phyloP scores from a whole-genome alignment of 2,797 vertebrate species.

The Novumbra hubbsi region DNA sequence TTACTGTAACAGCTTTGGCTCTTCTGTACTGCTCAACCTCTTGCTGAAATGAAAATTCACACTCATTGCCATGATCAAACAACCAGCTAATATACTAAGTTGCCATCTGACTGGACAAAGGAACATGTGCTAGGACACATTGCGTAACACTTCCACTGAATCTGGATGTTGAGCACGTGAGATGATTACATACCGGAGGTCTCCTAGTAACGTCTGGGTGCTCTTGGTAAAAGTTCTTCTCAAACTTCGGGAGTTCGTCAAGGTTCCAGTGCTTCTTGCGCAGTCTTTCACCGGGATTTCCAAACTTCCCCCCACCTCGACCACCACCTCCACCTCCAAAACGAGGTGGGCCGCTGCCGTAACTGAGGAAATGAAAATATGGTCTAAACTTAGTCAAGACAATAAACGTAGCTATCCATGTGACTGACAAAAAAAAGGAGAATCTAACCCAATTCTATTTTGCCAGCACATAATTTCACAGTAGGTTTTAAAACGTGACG shows the following conservation, averaged over 20 bases:
- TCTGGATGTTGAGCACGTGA: neutral
- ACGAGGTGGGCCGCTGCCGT: slow-evolving; percentile 85
- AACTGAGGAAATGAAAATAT: slow-evolving; percentile 58
- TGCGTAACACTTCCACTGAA: slow-evolving; percentile 32
- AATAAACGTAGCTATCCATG: neutral
- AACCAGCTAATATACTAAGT: neutral
- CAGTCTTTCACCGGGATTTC: slow-evolving; percentile 93
- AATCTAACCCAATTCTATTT: neutral
- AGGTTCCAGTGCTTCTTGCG: slow-evolving; percentile 98
- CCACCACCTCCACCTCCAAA: slow-evolving; percentile 85
- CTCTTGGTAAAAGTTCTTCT: slow-evolving; percentile 97
- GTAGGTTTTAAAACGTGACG: too few species aligned
- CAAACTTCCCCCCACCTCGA: slow-evolving; percentile 86
- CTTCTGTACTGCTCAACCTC: slow-evolving; percentile 92
- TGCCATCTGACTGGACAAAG: slow-evolving; percentile 8
- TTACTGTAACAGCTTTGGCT: slow-evolving; percentile 87
- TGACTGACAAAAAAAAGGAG: neutral
- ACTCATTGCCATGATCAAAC: neutral
- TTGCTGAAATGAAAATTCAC: slow-evolving; percentile 78
- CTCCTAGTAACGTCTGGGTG: slow-evolving; percentile 84
- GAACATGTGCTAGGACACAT: slow-evolving; percentile 31
- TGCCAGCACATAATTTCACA: neutral
- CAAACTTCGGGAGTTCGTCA: slow-evolving; percentile 95
- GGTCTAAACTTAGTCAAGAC: neutral
- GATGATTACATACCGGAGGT: slow-evolving; percentile 73